A percentile compares a stretch with the other conserved stretches of the same genome.
Evolutionary conservation across 2,113 vertebrate genomes (phyloP).

Genomic region (Scartelaos histophorus): DNA sequence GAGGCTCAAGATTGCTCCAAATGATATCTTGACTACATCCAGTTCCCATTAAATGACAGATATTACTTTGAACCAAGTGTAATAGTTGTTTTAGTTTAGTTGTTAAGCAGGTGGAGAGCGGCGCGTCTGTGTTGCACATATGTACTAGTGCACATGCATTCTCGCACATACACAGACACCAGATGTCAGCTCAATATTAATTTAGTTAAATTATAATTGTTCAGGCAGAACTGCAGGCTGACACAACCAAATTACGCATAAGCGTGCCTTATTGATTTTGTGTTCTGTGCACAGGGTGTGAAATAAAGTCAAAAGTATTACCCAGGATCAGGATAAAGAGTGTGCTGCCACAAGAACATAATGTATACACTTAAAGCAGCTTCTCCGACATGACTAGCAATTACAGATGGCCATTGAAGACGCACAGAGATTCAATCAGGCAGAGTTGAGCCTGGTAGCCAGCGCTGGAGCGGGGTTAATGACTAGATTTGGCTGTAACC

Average conservation of each 20-base stretch:
- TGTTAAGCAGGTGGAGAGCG: constrained; percentile 39
- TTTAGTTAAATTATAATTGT: constrained; percentile 71
- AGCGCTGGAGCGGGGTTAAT: constrained; percentile 62
- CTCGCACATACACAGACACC: constrained; percentile 25
- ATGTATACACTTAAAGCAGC: constrained; percentile 55
- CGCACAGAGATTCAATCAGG: constrained; percentile 61
- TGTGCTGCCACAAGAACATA: constrained; percentile 52
- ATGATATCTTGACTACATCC: not conserved
- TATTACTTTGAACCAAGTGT: not conserved
- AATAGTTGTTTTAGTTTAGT: constrained; percentile 29
- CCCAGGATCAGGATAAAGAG: constrained; percentile 29
- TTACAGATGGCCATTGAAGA: constrained; percentile 57
- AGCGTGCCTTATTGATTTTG: constrained; percentile 68
- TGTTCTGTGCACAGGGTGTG: constrained; percentile 70
- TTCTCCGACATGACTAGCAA: constrained; percentile 64
- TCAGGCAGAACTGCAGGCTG: constrained; percentile 62
- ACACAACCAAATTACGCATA: constrained; percentile 69
- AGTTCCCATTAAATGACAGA: not conserved
- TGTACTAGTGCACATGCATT: constrained; percentile 19
- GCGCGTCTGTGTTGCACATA: constrained; percentile 35
- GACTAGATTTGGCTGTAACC: constrained; percentile 62
- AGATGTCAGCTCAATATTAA: constrained; percentile 68
- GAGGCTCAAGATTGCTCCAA: not conserved
- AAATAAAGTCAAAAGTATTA: constrained; percentile 70
- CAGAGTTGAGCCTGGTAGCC: constrained; percentile 54